Conservation (phyloP, 2,888 invertebrate species). For the Orchesella flavescens region DNA sequence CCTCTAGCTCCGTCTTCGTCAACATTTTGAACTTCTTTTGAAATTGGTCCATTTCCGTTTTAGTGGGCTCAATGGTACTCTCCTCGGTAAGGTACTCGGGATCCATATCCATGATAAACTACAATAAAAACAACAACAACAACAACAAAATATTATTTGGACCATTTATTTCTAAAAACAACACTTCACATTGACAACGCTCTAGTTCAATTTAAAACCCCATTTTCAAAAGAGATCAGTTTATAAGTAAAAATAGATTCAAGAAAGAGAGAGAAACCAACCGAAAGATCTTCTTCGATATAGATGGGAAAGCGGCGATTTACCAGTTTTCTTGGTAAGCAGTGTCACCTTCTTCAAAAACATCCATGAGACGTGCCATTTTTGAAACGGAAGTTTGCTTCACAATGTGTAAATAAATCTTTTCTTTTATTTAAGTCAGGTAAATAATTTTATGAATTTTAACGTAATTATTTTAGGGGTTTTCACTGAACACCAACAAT, state of each 20-base stretch:
- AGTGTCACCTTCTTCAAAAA: slow-evolving; percentile 66
- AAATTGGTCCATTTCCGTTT: slow-evolving; percentile 89
- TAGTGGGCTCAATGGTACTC: slow-evolving; percentile 79
- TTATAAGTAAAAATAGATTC: too few species aligned
- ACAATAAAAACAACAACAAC: slow-evolving; percentile 73
- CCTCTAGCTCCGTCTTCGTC: slow-evolving; percentile 84
- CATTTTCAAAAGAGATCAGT: too few species aligned
- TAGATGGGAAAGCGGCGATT: slow-evolving; percentile 68
- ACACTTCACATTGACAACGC: too few species aligned
- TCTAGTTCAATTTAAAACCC: too few species aligned
- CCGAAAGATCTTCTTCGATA: slow-evolving; percentile 69
- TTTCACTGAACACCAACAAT: too few species aligned
- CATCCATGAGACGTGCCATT: slow-evolving; percentile 70
- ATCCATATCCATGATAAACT: slow-evolving; percentile 96
- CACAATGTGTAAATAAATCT: too few species aligned
- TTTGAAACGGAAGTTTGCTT: slow-evolving; percentile 23
- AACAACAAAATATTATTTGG: too few species aligned
- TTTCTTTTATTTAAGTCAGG: too few species aligned
- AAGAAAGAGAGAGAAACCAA: slow-evolving; percentile 21
- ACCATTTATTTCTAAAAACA: too few species aligned
- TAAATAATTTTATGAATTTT: too few species aligned
- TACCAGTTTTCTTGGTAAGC: slow-evolving; percentile 65
- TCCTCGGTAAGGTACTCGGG: slow-evolving; percentile 89
- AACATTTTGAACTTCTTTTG: slow-evolving; percentile 86
- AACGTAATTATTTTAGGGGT: too few species aligned